phyloP scores from a whole-genome alignment of 2,113 vertebrate genomes.

The Numida meleagris region DNA sequence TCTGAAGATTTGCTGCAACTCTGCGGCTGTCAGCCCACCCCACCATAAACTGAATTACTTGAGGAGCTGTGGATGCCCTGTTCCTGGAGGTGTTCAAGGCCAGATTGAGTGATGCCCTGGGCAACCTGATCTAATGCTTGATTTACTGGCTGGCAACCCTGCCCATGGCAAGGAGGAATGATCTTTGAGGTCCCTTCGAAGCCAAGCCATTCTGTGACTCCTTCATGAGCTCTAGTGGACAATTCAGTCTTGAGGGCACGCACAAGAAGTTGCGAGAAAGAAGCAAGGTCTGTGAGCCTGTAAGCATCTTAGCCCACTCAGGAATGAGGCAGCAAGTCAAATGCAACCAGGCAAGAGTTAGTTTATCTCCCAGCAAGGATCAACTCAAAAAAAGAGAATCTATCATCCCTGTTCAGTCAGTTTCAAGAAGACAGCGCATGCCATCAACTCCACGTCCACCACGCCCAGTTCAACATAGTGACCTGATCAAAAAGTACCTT shows the following conservation, averaged over 20 bases:
- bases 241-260: neutral
- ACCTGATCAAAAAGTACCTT: neutral
- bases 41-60: neutral
- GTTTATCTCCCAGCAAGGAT: neutral
- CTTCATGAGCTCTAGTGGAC: neutral
- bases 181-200: too few relatives aligned
- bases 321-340: neutral
- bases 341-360: neutral
- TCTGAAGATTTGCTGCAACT: neutral
- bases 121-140: too few relatives aligned
- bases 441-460: neutral
- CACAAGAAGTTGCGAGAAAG: neutral
- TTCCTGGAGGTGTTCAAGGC: too few relatives aligned
- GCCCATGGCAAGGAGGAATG: too few relatives aligned
- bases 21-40: neutral
- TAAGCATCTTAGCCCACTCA: neutral
- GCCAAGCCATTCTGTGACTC: neutral
- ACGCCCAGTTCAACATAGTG: neutral
- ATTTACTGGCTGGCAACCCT: too few relatives aligned
- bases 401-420: neutral
- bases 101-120: too few relatives aligned
- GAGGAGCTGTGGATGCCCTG: too few relatives aligned
- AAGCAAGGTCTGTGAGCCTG: neutral
- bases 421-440: neutral
- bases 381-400: neutral